Evolutionary conservation across 2,113 vertebrate species (phyloP).

Genomic region (Pygathrix nemaeus): DNA sequence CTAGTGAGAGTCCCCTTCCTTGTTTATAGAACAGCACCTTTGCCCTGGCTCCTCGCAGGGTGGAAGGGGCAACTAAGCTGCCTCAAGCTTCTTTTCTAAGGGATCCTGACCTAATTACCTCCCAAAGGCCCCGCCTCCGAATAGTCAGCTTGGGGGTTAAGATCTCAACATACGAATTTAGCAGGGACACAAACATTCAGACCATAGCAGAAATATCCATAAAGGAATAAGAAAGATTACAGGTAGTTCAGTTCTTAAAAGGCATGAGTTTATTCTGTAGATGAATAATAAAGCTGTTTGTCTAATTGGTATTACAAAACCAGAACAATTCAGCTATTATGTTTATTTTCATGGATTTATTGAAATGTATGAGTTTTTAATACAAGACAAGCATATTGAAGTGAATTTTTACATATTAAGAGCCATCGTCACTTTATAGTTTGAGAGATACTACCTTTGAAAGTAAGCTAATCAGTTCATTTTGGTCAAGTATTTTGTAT

Average conservation of each 20-base stretch:
- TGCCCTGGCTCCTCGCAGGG: background rate
- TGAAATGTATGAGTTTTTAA: slow-evolving; percentile 9
- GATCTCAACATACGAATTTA: background rate
- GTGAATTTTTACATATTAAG: background rate
- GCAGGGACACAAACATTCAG: background rate
- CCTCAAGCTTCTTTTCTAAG: background rate
- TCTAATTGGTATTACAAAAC: background rate
- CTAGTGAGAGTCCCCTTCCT: background rate
- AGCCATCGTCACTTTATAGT: background rate
- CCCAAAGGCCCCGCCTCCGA: background rate
- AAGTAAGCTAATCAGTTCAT: background rate
- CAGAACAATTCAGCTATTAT: background rate
- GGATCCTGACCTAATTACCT: background rate
- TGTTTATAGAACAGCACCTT: background rate
- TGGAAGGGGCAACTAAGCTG: background rate
- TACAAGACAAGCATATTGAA: background rate
- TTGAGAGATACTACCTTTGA: background rate
- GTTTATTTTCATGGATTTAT: background rate
- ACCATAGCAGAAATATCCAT: background rate
- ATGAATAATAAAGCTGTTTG: background rate
- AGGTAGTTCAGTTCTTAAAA: background rate
- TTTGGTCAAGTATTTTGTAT: background rate
- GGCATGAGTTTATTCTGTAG: background rate
- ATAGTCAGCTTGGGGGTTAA: background rate
- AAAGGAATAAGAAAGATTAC: background rate